Base-by-base conservation (phyloP, 2,888 invertebrate genomes). In the Andricus curvator region DNA sequence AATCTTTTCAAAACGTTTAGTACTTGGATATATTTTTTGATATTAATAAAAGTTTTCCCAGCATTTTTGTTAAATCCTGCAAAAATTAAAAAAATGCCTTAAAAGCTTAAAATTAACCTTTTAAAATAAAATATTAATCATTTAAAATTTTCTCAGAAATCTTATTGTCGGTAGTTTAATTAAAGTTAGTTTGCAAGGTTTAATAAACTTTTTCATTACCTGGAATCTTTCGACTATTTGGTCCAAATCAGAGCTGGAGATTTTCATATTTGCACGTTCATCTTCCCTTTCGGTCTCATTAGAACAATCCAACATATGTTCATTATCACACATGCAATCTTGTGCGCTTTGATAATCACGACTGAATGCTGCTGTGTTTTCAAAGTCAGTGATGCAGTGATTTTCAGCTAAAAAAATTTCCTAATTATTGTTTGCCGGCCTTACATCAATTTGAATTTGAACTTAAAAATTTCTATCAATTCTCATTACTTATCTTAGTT, bases 291-390 rank as follows among this genome's bases (percentile, higher is more conserved):
- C 92, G 41, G 94, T 90, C 65, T 93, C 94, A 3, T 95, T 94
- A 0, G 97, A 96, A 92, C 99, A 99, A 91, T 96, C 96, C 92
- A 98, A 97, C 98, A 98, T 99, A 93, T 99, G 99, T 90, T 99
- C 99, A 20, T 96, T 96, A 92, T 99, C 99, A 88, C 99, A 99
- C 95, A 99, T 98, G 92, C 99, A 99, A 83, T 98, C 97, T 93
- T 99, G 98, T 2, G 97, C 95, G 51, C 96, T 96, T 92, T 98
- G 98, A 93, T 97, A 99, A 89, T 97, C 96, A 11, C 99, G 96
- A 91, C 99, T 99, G 93, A 98, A 99, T 0, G 97, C 96, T 0
- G 99, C 99, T 0, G 98, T 97, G 93, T 99, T 99, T 92, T 98
- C 98, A 91, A 99, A 99, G 86, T 97, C 95, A 85, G 95, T 96